phyloP scores from a whole-genome alignment of 2,797 vertebrate genomes.

The Tachyglossus aculeatus region DNA sequence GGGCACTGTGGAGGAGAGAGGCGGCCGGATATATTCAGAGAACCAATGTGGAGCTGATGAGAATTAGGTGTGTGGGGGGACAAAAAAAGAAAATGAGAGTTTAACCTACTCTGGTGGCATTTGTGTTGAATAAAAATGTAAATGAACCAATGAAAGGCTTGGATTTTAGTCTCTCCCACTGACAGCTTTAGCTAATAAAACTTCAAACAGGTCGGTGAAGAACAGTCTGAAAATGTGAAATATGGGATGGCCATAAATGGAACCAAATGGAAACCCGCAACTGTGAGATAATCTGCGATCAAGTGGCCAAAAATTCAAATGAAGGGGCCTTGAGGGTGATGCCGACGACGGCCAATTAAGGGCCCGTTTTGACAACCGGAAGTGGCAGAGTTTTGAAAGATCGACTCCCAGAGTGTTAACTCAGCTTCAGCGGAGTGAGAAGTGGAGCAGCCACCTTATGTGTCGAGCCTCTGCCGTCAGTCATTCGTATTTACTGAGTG shows the following conservation, averaged over 20 bases:
- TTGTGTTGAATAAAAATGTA: constrained; percentile 52
- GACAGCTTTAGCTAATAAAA: constrained; percentile 72
- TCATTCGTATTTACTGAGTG: no score
- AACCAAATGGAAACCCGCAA: constrained; percentile 70
- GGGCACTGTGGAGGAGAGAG: constrained; percentile 48
- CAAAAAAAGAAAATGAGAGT: constrained; percentile 55
- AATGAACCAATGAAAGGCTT: constrained; percentile 57
- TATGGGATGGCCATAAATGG: constrained; percentile 70
- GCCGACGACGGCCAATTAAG: constrained; percentile 78
- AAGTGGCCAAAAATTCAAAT: constrained; percentile 67
- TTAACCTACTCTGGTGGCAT: constrained; percentile 39
- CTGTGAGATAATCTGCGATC: constrained; percentile 61
- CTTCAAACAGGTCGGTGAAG: constrained; percentile 65
- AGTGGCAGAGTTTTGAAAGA: constrained; percentile 93
- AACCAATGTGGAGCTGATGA: constrained; percentile 50
- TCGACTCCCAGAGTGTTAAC: constrained; percentile 91
- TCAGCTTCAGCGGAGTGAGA: constrained; percentile 92
- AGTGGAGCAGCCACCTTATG: constrained; percentile 99
- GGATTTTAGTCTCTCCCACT: constrained; percentile 44
- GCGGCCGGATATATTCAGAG: constrained; percentile 49
- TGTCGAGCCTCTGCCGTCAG: constrained; percentile 97
- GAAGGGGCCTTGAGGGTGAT: constrained; percentile 76
- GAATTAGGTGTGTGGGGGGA: constrained; percentile 48
- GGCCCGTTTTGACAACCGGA: constrained; percentile 83
- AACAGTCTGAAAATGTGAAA: constrained; percentile 70